phyloP scores from a whole-genome alignment of 2,113 vertebrate species.

The Dipodomys spectabilis region DNA sequence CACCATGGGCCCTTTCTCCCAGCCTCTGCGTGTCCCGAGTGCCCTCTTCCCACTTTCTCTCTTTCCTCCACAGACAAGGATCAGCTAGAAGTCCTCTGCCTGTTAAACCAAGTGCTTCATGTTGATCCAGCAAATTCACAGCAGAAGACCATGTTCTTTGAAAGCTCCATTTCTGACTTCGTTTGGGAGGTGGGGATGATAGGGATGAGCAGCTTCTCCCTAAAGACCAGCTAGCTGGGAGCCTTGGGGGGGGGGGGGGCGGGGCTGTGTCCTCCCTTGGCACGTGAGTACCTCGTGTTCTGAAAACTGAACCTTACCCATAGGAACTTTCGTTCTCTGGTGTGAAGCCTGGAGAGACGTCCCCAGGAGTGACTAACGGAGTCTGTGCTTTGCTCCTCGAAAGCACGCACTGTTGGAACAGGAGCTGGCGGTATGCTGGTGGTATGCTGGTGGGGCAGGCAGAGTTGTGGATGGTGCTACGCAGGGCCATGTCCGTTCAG shows the following conservation, averaged over 20 bases:
- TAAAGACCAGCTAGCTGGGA: background rate
- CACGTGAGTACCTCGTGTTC: background rate
- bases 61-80: background rate
- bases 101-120: background rate
- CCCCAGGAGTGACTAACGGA: fast-evolving
- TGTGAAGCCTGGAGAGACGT: background rate
- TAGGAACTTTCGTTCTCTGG: fast-evolving
- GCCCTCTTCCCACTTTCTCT: background rate
- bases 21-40: too few species aligned
- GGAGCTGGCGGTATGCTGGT: background rate
- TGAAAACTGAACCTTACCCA: too few species aligned
- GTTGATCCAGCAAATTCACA: background rate
- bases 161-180: background rate
- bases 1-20: background rate
- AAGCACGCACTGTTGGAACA: background rate
- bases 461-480: fast-evolving
- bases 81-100: background rate
- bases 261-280: fast-evolving
- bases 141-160: too few species aligned
- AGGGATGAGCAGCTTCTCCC: background rate
- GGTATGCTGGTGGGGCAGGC: fast-evolving
- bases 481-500: background rate
- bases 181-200: background rate
- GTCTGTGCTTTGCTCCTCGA: background rate
- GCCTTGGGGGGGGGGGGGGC: too few species aligned